Evolutionary conservation across 2,888 invertebrate species (phyloP).

Genomic region (Tetrapedia diversipes): DNA sequence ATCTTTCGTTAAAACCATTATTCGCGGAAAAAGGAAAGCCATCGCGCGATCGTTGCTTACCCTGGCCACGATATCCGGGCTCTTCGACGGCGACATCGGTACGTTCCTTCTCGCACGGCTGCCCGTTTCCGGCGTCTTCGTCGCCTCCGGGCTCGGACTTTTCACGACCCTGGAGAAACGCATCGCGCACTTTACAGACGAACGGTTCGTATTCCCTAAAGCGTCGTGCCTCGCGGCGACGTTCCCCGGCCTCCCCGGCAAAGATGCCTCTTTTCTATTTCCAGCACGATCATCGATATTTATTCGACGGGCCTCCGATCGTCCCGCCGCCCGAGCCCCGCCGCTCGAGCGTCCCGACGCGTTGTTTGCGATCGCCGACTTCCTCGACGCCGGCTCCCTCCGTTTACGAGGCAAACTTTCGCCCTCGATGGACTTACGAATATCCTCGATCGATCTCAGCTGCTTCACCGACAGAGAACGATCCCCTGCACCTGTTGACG

Average conservation of each 20-base stretch:
- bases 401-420: background rate
- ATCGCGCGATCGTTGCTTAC: constrained; percentile 55
- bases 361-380: constrained; percentile 52
- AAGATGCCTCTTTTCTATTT: constrained; percentile 9
- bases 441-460: constrained; percentile 73
- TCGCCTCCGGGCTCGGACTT: constrained; percentile 73
- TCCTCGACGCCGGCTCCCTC: constrained; percentile 10
- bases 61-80: constrained; percentile 63
- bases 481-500: constrained; percentile 31
- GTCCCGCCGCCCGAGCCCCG: background rate
- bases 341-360: constrained; percentile 18
- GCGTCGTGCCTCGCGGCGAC: constrained; percentile 17
- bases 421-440: constrained; percentile 69
- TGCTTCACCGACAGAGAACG: constrained; percentile 31
- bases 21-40: background rate
- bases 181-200: constrained; percentile 43
- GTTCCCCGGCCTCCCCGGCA: constrained; percentile 21
- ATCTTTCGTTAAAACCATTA: background rate
- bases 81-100: constrained; percentile 69
- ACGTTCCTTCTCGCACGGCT: constrained; percentile 63
- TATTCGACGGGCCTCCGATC: constrained; percentile 6
- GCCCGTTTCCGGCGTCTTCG: constrained; percentile 59
- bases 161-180: constrained; percentile 70
- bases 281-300: constrained; percentile 20
- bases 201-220: constrained; percentile 20